Evolutionary conservation across 2,113 vertebrate genomes (phyloP).

Genomic region (Gymnogyps californianus): DNA sequence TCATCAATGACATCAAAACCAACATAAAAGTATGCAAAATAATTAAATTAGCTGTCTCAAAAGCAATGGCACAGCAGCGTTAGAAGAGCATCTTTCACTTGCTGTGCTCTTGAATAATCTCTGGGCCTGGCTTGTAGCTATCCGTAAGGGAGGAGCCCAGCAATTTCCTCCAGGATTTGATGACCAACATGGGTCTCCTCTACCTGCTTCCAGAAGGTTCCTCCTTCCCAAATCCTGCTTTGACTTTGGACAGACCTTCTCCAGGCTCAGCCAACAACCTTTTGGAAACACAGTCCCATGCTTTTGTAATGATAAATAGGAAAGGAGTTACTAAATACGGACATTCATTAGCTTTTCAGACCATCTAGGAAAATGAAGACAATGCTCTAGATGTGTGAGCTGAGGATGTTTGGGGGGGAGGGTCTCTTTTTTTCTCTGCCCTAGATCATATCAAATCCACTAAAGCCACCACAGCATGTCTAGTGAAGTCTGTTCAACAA

Average conservation of each 20-base stretch:
- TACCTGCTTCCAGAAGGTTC: background rate
- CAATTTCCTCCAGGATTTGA: background rate
- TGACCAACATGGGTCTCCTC: background rate
- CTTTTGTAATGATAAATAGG: slow-evolving; percentile 29
- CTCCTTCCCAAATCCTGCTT: background rate
- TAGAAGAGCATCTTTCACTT: background rate
- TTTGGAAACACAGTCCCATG: background rate
- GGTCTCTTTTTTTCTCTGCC: background rate
- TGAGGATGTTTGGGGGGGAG: background rate
- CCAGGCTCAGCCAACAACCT: background rate
- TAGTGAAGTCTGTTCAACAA: background rate
- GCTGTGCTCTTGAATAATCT: background rate
- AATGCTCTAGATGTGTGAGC: background rate
- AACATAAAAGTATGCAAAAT: background rate
- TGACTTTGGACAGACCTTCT: background rate
- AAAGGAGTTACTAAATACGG: background rate
- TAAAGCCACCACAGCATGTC: background rate
- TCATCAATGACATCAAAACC: background rate
- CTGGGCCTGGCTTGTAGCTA: background rate
- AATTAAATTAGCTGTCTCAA: slow-evolving; percentile 35
- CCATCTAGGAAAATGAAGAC: background rate
- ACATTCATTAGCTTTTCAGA: slow-evolving; percentile 13
- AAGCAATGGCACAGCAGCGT: background rate
- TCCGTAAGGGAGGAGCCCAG: background rate
- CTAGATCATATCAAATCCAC: background rate